Conservation (phyloP, 30 jellyfish, hydroid and myxozoan species). For the Phacellophora camtschatica region DNA sequence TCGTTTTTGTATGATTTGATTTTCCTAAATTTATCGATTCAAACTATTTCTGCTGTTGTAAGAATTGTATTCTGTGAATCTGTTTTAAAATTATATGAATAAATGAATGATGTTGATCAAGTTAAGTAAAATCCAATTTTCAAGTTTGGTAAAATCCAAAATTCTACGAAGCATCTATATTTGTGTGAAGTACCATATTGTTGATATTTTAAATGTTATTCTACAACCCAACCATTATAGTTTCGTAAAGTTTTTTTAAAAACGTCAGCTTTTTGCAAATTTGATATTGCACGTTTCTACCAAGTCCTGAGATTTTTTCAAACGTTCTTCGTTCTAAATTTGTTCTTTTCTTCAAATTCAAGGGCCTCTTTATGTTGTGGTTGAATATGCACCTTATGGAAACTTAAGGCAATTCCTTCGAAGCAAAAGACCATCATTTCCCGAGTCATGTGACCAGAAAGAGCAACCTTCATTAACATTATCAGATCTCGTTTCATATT, state of each 20-base stretch:
- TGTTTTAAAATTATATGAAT: too few species aligned
- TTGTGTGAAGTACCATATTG: too few species aligned
- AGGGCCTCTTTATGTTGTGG: constrained; percentile 79
- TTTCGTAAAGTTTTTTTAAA: too few species aligned
- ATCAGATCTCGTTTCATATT: constrained; percentile 58
- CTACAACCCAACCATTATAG: too few species aligned
- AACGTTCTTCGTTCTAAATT: too few species aligned
- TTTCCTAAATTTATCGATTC: neutral
- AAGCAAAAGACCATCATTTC: constrained; percentile 67
- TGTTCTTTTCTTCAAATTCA: neutral
- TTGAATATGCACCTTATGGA: constrained; percentile 84
- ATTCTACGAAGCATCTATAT: too few species aligned
- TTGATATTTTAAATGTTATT: too few species aligned
- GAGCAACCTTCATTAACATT: constrained; percentile 42
- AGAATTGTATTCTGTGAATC: neutral
- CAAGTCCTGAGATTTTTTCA: too few species aligned
- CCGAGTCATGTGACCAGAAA: constrained; percentile 32
- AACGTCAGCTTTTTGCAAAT: too few species aligned
- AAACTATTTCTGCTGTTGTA: neutral
- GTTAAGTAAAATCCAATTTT: neutral
- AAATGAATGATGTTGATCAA: neutral
- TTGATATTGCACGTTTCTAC: too few species aligned
- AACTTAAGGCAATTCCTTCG: constrained; percentile 78
- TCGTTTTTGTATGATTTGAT: neutral
- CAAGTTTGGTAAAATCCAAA: neutral